These are phyloP conservation scores for Peromyscus eremicus DNA, from an alignment of 2,797 vertebrate species.

Conservation along the genomic window DNA sequence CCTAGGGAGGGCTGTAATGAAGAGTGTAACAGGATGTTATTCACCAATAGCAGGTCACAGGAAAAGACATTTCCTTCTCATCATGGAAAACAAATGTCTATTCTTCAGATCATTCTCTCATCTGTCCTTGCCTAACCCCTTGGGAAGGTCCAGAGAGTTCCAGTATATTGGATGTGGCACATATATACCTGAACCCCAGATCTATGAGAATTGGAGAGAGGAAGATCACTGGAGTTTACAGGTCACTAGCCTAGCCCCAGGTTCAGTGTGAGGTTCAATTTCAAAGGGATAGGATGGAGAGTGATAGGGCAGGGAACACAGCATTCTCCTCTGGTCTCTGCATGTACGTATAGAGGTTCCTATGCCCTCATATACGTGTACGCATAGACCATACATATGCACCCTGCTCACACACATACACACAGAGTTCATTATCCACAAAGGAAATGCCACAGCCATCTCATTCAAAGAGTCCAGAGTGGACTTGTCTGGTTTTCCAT, in stretches of 20 bases:
- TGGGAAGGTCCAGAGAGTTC: neutral
- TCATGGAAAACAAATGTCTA: slow-evolving; percentile 11
- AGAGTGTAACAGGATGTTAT: neutral
- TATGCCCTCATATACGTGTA: too few species aligned
- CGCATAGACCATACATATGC: neutral
- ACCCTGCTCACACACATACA: neutral
- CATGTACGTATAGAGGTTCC: too few species aligned
- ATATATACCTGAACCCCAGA: neutral
- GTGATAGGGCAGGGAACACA: too few species aligned
- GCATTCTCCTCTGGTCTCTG: neutral
- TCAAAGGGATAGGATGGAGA: neutral
- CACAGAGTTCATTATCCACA: neutral
- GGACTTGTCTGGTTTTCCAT: slow-evolving; percentile 60
- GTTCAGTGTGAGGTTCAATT: neutral
- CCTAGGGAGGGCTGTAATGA: neutral
- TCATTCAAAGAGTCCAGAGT: slow-evolving; percentile 42
- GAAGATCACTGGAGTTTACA: neutral
- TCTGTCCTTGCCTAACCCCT: neutral
- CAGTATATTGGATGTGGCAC: too few species aligned
- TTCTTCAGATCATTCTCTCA: neutral
- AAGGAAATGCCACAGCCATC: neutral
- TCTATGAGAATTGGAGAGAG: too few species aligned
- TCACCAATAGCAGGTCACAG: neutral
- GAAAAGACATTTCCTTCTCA: neutral
- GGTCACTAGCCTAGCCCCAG: neutral